Evolutionary conservation across 2,797 vertebrate genomes (phyloP), one percentile per base, ranked within the genome.

Genomic region (Microchirus variegatus): DNA sequence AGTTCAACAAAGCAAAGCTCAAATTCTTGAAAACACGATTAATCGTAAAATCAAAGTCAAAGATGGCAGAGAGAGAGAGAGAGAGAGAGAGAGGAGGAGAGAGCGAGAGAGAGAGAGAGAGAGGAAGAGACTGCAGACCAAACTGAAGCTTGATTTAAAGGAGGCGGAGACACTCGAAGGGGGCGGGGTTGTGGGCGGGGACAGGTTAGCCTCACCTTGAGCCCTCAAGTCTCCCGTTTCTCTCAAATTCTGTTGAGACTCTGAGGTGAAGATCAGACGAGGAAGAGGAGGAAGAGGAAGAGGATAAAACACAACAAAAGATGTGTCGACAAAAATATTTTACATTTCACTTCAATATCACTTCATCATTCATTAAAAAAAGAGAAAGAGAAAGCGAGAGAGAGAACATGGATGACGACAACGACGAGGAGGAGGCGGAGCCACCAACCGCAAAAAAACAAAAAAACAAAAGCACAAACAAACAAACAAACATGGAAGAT

Each of bases 151-250:
- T 48, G n/a, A 1, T 42, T 64, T 14, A 52, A 40, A 22, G 26
- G 18, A 22, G 26, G 18, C 11, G 46, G 17, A 2, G 18, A 7
- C 10, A 46, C 63, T 38, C 26, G n/a, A 22, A 4, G 1, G 7
- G 17, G 15, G 12, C 15, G 40, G 31, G 31, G n/a, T 42, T 2
- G 36, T 44, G 48, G 19, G 17, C 1, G 22, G 22, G 63, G 19
- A 5, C 41, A n/a, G 46, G 52, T 37, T 41, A 64, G 26, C 75
- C 96, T 99, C 97, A 99, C 97, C 97, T 99, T 94, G 97, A 97
- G 94, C 97, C 96, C 96, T 99, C 96, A 96, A 95, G 96, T 97
- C 97, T 95, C 95, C 96, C 95, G 95, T 96, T 98, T 97, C 96
- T 95, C 92, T 99, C 97, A 97, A 96, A 95, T 92, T 99, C 96